These are phyloP conservation scores for Momotus momota DNA, from an alignment of 2,797 vertebrate genomes.

Conservation along the genomic window DNA sequence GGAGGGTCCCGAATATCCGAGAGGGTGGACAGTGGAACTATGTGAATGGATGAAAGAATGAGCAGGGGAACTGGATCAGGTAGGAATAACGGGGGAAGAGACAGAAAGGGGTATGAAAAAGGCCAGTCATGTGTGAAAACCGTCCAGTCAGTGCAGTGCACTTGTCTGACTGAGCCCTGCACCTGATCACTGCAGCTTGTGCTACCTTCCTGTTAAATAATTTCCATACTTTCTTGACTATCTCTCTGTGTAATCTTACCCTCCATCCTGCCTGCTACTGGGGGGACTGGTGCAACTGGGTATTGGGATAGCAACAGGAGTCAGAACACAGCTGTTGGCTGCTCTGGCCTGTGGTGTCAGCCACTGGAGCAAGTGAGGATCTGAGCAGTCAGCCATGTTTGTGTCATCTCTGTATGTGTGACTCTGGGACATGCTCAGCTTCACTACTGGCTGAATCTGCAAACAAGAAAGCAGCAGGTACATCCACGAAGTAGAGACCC, in stretches of 20 bases:
- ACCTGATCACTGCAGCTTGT: not conserved
- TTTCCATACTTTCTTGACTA: not conserved
- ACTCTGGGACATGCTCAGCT: not conserved
- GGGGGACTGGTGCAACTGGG: not conserved
- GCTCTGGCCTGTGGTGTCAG: not conserved
- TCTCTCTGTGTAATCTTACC: not conserved
- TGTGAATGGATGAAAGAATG: not conserved
- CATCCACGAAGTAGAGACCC: not conserved
- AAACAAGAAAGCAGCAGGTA: not conserved
- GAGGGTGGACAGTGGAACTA: not conserved
- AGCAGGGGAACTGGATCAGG: not conserved
- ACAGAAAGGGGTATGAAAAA: not conserved
- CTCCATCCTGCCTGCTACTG: not conserved
- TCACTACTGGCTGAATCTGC: not conserved
- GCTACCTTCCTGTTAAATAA: not conserved
- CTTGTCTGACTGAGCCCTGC: not conserved
- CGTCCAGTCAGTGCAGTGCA: not conserved
- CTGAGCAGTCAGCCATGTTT: too few relatives aligned
- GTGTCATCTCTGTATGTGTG: not conserved
- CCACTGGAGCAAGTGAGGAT: rapidly evolving
- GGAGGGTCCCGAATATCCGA: not conserved
- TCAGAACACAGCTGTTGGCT: not conserved
- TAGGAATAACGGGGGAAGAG: not conserved
- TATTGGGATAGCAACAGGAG: not conserved
- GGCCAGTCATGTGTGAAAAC: not conserved